Conservation (phyloP, 2,888 invertebrate species). For the Cerastis rubricosa region DNA sequence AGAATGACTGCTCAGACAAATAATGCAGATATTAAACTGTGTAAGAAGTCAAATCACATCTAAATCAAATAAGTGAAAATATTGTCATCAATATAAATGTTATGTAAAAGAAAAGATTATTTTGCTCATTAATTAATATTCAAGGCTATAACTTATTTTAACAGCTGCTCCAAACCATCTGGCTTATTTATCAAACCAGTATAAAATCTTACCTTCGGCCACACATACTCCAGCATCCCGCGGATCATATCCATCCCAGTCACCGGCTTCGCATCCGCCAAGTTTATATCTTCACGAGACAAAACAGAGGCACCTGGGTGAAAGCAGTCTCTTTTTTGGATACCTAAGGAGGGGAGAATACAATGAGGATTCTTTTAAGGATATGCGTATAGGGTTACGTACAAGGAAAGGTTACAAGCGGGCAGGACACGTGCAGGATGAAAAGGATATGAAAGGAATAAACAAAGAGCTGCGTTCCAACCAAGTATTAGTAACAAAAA, state of each 20-base stretch:
- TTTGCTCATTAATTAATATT: slow-evolving; percentile 14
- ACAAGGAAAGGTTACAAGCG: slow-evolving; percentile 59
- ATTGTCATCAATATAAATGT: neutral
- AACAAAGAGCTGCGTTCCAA: slow-evolving; percentile 86
- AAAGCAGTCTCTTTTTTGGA: slow-evolving; percentile 95
- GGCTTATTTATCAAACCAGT: slow-evolving; percentile 5
- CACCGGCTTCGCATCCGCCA: slow-evolving; percentile 91
- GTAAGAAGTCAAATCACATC: neutral
- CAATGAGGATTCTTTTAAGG: slow-evolving; percentile 67
- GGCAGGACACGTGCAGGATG: slow-evolving; percentile 67
- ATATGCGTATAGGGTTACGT: slow-evolving; percentile 51
- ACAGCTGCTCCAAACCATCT: slow-evolving; percentile 23
- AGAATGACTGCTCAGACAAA: neutral
- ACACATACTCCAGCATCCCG: slow-evolving; percentile 97
- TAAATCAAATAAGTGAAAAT: neutral
- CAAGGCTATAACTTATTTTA: slow-evolving; percentile 27
- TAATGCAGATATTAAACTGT: neutral
- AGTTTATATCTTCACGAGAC: slow-evolving; percentile 92
- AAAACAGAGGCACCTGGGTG: slow-evolving; percentile 96
- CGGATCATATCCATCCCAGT: slow-evolving; percentile 95
- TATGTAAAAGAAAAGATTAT: neutral
- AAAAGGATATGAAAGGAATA: slow-evolving; percentile 41
- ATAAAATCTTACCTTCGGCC: slow-evolving; percentile 94
- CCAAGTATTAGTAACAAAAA: slow-evolving; percentile 86
- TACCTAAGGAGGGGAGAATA: slow-evolving; percentile 85